phyloP scores from a whole-genome alignment of 2,888 invertebrate species.

The Sesia bembeciformis region DNA sequence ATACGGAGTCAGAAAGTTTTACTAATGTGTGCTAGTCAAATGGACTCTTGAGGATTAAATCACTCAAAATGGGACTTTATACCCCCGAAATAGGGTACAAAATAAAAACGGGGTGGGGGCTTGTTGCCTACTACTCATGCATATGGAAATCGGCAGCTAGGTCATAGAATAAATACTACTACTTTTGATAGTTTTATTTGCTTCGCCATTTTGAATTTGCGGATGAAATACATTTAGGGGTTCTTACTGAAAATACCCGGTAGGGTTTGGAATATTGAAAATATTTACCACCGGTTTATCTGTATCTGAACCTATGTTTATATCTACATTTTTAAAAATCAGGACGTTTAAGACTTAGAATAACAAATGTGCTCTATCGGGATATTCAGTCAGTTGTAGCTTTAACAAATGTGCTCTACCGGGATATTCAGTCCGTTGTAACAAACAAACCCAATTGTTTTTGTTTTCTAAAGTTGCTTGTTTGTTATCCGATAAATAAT shows the following conservation, averaged over 20 bases:
- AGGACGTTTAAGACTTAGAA: too few species aligned
- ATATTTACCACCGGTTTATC: too few species aligned
- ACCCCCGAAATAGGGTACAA: constrained; percentile 30
- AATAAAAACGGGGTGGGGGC: constrained; percentile 24
- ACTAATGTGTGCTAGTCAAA: constrained; percentile 72
- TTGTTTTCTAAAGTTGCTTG: too few species aligned
- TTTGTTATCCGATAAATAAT: too few species aligned
- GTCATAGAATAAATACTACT: constrained; percentile 47
- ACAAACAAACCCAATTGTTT: too few species aligned
- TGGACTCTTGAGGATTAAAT: constrained; percentile 55
- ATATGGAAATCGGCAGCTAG: constrained; percentile 68
- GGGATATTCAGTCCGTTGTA: too few species aligned
- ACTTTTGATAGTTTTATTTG: constrained; percentile 26
- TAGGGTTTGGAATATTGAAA: neutral
- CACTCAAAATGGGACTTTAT: constrained; percentile 45
- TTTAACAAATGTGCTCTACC: too few species aligned
- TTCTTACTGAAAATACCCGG: constrained; percentile 3
- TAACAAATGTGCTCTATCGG: too few species aligned
- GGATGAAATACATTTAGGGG: neutral
- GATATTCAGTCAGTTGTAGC: too few species aligned
- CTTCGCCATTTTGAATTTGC: constrained; percentile 6
- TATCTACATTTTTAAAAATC: too few species aligned
- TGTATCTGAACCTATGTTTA: too few species aligned
- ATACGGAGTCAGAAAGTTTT: constrained; percentile 55
- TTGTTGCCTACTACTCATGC: constrained; percentile 55